phyloP scores from a whole-genome alignment of 2,113 vertebrate genomes.

The Lethenteron camtschaticum region DNA sequence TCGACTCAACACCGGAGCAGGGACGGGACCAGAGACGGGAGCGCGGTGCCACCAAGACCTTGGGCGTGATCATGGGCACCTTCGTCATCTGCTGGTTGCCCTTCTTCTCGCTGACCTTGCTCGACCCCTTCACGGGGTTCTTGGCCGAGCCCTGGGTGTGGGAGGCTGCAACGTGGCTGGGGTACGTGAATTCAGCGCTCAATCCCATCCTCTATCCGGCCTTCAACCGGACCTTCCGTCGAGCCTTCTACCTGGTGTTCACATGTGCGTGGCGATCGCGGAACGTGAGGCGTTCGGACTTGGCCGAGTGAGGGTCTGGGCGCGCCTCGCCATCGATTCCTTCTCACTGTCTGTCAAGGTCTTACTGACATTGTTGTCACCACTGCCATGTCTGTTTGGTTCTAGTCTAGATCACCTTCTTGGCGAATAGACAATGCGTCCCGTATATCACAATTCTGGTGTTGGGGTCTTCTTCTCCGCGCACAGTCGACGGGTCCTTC shows the following conservation, averaged over 20 bases:
- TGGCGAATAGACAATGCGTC: too few relatives aligned
- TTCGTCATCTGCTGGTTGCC: slow-evolving; percentile 82
- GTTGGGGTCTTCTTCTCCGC: too few relatives aligned
- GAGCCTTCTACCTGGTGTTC: slow-evolving; percentile 17
- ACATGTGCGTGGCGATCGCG: too few relatives aligned
- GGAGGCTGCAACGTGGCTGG: slow-evolving; percentile 47
- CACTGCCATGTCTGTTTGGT: too few relatives aligned
- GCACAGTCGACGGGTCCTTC: too few relatives aligned
- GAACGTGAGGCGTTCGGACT: too few relatives aligned
- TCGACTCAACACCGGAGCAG: slow-evolving; percentile 7
- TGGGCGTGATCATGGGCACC: slow-evolving; percentile 57
- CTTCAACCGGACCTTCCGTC: slow-evolving; percentile 61
- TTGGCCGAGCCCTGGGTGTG: slow-evolving; percentile 13
- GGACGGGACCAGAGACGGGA: slow-evolving; percentile 18
- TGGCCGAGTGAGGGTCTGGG: too few relatives aligned
- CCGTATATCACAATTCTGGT: too few relatives aligned
- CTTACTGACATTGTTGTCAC: too few relatives aligned
- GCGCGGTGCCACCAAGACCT: slow-evolving; percentile 65
- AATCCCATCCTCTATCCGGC: slow-evolving; percentile 71
- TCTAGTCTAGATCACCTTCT: too few relatives aligned
- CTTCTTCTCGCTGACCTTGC: slow-evolving; percentile 56
- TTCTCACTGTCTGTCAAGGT: too few relatives aligned
- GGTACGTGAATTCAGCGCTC: slow-evolving; percentile 69
- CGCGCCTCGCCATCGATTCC: too few relatives aligned
- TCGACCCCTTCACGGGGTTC: slow-evolving; percentile 26